A percentile compares a stretch with the other conserved stretches of the same genome.
phyloP scores from a whole-genome alignment of 2,888 invertebrate species.

The Tachina grossa region DNA sequence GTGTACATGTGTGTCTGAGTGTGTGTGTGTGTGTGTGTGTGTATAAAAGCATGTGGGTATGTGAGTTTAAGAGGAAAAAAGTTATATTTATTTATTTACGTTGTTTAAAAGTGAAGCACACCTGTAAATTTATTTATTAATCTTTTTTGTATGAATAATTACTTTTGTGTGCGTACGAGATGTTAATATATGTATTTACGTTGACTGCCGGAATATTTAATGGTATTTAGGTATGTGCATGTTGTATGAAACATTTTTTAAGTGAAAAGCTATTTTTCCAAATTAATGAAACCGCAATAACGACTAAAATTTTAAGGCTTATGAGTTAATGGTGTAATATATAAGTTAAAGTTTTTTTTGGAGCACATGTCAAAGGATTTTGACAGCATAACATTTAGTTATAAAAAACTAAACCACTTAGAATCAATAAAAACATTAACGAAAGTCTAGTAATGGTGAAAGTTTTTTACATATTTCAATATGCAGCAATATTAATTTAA shows the following conservation, averaged over 20 bases:
- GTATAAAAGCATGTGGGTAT: neutral
- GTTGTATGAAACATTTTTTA: neutral
- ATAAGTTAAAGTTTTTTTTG: too few relatives aligned
- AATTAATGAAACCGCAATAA: neutral
- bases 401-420: too few relatives aligned
- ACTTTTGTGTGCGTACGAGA: constrained; percentile 11
- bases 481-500: too few relatives aligned
- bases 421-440: too few relatives aligned
- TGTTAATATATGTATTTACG: constrained; percentile 3
- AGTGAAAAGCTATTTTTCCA: neutral
- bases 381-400: too few relatives aligned
- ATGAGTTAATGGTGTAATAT: too few relatives aligned
- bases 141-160: constrained; percentile 29
- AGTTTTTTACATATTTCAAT: too few relatives aligned
- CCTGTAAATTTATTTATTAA: constrained; percentile 44
- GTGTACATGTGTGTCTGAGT: neutral
- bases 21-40: neutral
- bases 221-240: neutral
- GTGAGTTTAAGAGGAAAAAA: neutral
- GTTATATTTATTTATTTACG: neutral
- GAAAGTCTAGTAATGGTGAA: too few relatives aligned
- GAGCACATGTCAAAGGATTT: too few relatives aligned
- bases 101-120: constrained; percentile 38
- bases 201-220: too few relatives aligned
- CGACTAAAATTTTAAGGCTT: neutral